Percentiles rank a stretch among this genome's conserved stretches.
These are phyloP conservation scores for Nephrotoma flavescens DNA, from an alignment of 2,888 invertebrate genomes.

Conservation along the genomic window DNA sequence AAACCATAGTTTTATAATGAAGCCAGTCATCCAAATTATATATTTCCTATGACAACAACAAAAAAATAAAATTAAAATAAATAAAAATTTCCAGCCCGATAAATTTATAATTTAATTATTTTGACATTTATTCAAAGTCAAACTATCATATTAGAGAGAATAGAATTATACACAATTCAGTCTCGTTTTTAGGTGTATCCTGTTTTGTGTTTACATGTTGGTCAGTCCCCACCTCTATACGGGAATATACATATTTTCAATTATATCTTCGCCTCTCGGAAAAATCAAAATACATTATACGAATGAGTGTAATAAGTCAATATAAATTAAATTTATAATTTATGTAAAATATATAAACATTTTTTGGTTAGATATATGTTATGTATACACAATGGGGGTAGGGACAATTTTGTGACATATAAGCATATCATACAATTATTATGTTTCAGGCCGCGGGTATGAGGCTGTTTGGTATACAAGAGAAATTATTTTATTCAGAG, in stretches of 20 bases:
- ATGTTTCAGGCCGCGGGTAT: neutral
- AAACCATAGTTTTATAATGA: neutral
- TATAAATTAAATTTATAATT: neutral
- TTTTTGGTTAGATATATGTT: neutral
- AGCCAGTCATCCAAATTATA: neutral
- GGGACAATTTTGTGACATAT: neutral
- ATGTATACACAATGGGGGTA: neutral
- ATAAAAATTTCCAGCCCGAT: neutral
- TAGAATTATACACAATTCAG: neutral
- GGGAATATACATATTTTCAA: neutral
- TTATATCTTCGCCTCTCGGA: neutral
- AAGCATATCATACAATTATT: neutral
- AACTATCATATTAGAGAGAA: neutral
- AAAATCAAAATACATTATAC: neutral
- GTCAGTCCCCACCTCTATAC: neutral
- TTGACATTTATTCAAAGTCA: neutral
- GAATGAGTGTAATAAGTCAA: neutral
- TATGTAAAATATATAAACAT: neutral
- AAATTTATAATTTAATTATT: neutral
- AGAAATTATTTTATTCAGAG: neutral
- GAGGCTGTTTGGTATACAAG: neutral
- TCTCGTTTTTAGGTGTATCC: neutral
- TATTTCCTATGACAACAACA: neutral
- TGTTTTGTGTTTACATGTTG: neutral
- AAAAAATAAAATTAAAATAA: neutral